Evolutionary conservation across 2,113 vertebrate genomes (phyloP).

Genomic region (Vulpes lagopus): DNA sequence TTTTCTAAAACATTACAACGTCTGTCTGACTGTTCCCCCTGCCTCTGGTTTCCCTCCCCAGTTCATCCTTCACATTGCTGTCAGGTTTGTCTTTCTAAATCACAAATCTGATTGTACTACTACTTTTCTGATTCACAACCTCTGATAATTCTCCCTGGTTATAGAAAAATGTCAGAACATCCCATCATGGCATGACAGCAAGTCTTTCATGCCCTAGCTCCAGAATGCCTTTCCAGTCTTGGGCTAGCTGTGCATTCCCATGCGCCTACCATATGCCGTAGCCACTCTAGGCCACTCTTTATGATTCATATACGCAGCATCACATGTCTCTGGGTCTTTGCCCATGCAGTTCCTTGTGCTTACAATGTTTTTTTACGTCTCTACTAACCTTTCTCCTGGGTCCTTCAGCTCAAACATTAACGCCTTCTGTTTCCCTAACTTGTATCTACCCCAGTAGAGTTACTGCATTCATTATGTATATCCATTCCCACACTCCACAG

Average conservation of each 20-base stretch:
- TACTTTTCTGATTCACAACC: neutral
- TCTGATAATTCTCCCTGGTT: neutral
- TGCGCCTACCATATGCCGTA: neutral
- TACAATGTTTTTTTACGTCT: neutral
- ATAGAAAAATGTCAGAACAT: neutral
- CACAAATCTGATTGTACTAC: neutral
- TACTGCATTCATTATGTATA: neutral
- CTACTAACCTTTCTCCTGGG: neutral
- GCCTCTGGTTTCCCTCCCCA: neutral
- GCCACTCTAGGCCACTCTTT: neutral
- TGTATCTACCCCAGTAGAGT: neutral
- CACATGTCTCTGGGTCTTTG: neutral
- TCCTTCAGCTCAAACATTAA: neutral
- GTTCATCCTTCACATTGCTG: neutral
- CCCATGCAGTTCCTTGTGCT: neutral
- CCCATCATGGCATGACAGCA: neutral
- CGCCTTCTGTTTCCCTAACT: neutral
- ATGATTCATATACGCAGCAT: neutral
- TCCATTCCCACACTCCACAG: neutral
- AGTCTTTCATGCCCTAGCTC: neutral
- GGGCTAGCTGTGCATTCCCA: neutral
- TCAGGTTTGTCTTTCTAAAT: neutral
- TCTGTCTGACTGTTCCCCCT: neutral
- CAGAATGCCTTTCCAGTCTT: neutral
- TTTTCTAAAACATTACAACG: neutral